Evolutionary conservation across 2,888 invertebrate genomes (phyloP).

Genomic region (Corythucha ciliata): DNA sequence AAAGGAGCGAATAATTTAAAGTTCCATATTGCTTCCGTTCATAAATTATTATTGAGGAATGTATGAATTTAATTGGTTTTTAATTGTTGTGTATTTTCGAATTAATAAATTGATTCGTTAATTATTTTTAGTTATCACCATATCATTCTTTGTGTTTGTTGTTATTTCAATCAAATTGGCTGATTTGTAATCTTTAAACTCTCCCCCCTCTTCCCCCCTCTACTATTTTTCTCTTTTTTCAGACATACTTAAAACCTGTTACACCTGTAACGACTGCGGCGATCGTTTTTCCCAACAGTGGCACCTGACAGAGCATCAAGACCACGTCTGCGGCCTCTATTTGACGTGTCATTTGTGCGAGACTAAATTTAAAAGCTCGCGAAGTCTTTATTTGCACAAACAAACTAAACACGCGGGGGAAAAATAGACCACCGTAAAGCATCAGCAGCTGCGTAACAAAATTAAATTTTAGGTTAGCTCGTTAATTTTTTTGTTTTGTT

Average conservation of each 20-base stretch:
- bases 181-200: neutral
- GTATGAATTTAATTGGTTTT: too few relatives aligned
- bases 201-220: too few relatives aligned
- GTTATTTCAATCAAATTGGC: neutral
- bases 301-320: conserved; percentile 20
- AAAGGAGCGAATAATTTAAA: conserved; percentile 15
- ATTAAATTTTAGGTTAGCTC: conserved; percentile 1
- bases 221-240: neutral
- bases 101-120: too few relatives aligned
- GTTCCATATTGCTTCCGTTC: conserved; percentile 9
- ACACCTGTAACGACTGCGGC: conserved; percentile 18
- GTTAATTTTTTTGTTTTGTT: neutral
- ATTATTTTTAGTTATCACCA: too few relatives aligned
- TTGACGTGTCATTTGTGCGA: conserved; percentile 23
- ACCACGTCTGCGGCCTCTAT: conserved; percentile 25
- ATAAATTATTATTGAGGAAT: conserved; percentile 5
- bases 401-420: too few relatives aligned
- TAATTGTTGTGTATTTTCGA: too few relatives aligned
- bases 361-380: too few relatives aligned
- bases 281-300: conserved; percentile 16
- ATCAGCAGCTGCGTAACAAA: neutral
- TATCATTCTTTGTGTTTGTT: neutral
- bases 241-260: too few relatives aligned
- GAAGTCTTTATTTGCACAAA: too few relatives aligned
- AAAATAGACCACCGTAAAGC: too few relatives aligned